A percentile compares a stretch with the other conserved stretches of the same genome.
phyloP scores from a whole-genome alignment of 2,888 invertebrate species.

The Cerastis leucographa region DNA sequence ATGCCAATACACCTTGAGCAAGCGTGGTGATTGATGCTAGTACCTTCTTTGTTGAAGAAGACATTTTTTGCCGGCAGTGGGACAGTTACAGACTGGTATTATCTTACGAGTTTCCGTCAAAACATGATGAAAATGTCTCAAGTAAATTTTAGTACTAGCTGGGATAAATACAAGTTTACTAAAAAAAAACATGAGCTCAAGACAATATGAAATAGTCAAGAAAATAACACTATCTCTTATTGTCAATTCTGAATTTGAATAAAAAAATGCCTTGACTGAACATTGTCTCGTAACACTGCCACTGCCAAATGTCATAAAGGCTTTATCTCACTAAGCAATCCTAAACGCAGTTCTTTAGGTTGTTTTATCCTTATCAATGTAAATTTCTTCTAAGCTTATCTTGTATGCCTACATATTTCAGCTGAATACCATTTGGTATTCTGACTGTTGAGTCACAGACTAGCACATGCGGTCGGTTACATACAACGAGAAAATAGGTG shows the following conservation, averaged over 20 bases:
- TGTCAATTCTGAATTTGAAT: neutral
- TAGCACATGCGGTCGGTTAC: neutral
- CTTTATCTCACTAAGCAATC: neutral
- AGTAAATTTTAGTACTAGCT: neutral
- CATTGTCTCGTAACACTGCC: neutral
- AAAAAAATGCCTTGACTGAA: neutral
- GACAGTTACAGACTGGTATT: neutral
- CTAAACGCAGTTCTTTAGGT: neutral
- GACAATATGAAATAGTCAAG: neutral
- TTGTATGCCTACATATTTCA: neutral
- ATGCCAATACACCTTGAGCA: neutral
- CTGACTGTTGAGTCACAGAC: neutral
- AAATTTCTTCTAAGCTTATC: conserved; percentile 12
- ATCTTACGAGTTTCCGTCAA: neutral
- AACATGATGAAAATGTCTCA: neutral
- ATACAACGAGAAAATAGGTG: neutral
- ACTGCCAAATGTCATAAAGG: neutral
- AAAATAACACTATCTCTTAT: neutral
- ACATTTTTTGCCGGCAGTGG: neutral
- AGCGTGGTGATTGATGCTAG: neutral
- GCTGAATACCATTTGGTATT: neutral
- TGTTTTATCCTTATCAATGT: conserved; percentile 9
- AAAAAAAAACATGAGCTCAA: no score
- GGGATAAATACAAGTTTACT: neutral
- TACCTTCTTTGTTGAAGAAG: neutral